Evolutionary conservation across 2,113 vertebrate species (phyloP), one percentile per base, ranked within the genome.

Genomic region (Emberiza fucata): DNA sequence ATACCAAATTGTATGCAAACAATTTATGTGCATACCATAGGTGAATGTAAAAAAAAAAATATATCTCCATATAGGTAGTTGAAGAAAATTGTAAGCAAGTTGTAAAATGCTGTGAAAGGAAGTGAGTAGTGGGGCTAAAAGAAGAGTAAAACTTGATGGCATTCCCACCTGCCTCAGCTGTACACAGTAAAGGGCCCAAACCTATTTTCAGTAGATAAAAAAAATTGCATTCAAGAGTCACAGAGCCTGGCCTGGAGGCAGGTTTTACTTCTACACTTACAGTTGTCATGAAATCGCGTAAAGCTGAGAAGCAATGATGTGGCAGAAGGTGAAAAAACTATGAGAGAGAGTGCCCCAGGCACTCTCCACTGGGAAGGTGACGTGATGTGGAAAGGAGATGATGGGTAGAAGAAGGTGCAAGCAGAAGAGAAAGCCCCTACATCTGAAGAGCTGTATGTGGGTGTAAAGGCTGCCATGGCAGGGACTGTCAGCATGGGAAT

Each of bases 41-140:
- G 8, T 37, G 5, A 8, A 64, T 51, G 1, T 13, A 11, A 24
- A 69, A 12, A 8, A 8, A 56, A 14, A 22, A n/a, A n/a, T n/a
- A 3, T 33, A 33, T 31, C 27, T 72, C 35, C 21, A 10, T 37
- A 17, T 37, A 45, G 14, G 27, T 12, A 28, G 9, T 11, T 4
- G 14, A 66, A 53, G 18, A 7, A 50, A 50, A 71, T 22, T 37
- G 8, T 37, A 37, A 37, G 37, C 37, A 37, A 37, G 37, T 22
- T 65, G 35, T 60, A 64, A 70, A 79, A 79, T 47, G 2, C 6
- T 12, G 4, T 20, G 5, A 56, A 11, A 69, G 28, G 35, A 81
- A 8, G 4, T 0, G 0, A 22, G 3, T 47, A 1, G 13, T 63
- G 22, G 19, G 20, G 5, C 17, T 81, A 50, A 57, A 83, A 73